Conservation (phyloP, 2,888 invertebrate species). For the Aphidoletes aphidimyza region DNA sequence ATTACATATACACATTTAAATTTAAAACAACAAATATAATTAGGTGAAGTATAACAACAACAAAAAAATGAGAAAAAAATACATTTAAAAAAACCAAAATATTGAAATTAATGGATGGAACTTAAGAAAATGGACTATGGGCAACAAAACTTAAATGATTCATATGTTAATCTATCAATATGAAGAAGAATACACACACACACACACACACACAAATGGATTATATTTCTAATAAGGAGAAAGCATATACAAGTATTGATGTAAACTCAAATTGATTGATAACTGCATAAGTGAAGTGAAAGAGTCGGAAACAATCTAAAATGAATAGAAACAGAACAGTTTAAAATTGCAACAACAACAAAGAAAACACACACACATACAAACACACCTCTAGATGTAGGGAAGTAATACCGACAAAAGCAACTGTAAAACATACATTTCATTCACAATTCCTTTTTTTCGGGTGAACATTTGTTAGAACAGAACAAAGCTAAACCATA, state of each 20-base stretch:
- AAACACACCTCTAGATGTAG: conserved; percentile 25
- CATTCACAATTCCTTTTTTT: neutral
- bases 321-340: neutral
- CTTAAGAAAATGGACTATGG: neutral
- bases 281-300: neutral
- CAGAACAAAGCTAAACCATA: neutral
- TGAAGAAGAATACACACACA: neutral
- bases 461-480: neutral
- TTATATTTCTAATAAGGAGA: conserved; percentile 49
- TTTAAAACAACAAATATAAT: neutral
- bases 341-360: neutral
- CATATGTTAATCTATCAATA: conserved; percentile 43
- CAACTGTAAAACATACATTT: conserved; percentile 5
- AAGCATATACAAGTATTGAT: conserved; percentile 38
- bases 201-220: neutral
- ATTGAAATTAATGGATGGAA: neutral
- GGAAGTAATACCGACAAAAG: neutral
- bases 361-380: neutral
- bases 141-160: neutral
- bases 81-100: neutral
- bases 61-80: neutral
- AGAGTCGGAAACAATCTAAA: conserved; percentile 46
- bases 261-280: conserved; percentile 31
- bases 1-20: conserved; percentile 32
- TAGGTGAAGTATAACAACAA: conserved; percentile 33